Conservation (phyloP, 2,888 invertebrate species). For the Operophtera brumata region DNA sequence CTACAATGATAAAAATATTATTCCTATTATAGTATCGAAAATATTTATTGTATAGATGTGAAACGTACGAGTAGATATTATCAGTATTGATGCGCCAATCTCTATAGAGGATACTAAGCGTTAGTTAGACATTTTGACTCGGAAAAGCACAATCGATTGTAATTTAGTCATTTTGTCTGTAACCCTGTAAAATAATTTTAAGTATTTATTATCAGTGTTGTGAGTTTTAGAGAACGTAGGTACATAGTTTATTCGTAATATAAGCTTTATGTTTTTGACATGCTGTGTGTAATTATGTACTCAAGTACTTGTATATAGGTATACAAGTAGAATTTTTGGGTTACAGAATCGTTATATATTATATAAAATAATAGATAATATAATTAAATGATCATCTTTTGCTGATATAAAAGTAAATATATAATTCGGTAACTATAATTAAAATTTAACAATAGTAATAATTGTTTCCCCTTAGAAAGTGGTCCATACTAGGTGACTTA, state of each 20-base stretch:
- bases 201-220: constrained; percentile 58
- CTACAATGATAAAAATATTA: constrained; percentile 35
- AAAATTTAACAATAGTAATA: constrained; percentile 33
- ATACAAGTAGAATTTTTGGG: constrained; percentile 25
- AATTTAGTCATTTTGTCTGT: constrained; percentile 42
- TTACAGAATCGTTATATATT: constrained; percentile 33
- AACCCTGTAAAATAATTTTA: constrained; percentile 41
- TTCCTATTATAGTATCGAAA: constrained; percentile 52
- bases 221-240: constrained; percentile 51
- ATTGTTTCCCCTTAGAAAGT: constrained; percentile 66
- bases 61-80: constrained; percentile 36
- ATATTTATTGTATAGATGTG: constrained; percentile 47
- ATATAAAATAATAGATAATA: not conserved
- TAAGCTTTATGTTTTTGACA: constrained; percentile 19
- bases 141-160: constrained; percentile 43
- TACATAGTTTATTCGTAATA: constrained; percentile 28
- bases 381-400: not conserved
- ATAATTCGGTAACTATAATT: constrained; percentile 14
- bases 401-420: not conserved
- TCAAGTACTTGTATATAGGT: not conserved
- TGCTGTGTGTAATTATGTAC: constrained; percentile 4
- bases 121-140: constrained; percentile 44
- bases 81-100: constrained; percentile 55
- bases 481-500: constrained; percentile 81
- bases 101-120: constrained; percentile 38